A percentile compares a stretch with the other conserved stretches of the same genome.
Evolutionary conservation across 2,113 vertebrate species (phyloP).

Genomic region (Python bivittatus): DNA sequence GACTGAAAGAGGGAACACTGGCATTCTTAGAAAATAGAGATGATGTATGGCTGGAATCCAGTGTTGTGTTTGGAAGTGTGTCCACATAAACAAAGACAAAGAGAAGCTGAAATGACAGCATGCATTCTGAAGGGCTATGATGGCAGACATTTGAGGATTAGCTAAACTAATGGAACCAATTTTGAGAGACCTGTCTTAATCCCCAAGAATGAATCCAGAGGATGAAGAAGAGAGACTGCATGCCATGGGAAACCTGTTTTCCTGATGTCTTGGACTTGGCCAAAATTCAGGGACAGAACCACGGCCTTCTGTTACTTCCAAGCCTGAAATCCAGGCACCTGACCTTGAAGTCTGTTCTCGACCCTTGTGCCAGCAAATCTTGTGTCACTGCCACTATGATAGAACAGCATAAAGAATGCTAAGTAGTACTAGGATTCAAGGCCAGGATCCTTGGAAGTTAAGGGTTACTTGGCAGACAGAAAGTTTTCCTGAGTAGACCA

Average conservation of each 20-base stretch:
- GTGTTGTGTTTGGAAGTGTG: not conserved
- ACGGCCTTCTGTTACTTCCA: not conserved
- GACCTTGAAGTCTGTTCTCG: not conserved
- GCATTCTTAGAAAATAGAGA: not conserved
- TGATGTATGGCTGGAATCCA: not conserved
- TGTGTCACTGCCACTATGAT: not conserved
- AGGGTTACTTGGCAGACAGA: not conserved
- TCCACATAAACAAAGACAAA: not conserved
- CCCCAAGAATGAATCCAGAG: not conserved
- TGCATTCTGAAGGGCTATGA: not conserved
- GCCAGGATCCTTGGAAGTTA: not conserved
- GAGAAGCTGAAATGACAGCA: not conserved
- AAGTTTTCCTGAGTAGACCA: not conserved
- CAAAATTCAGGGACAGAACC: not conserved
- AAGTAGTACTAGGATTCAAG: not conserved
- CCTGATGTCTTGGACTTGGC: not conserved
- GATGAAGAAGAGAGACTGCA: not conserved
- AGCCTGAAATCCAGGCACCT: not conserved
- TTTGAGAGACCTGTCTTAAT: not conserved
- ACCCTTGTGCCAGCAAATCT: not conserved
- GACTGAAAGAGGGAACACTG: not conserved
- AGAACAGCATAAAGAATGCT: not conserved
- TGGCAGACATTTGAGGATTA: not conserved
- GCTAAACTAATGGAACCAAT: not conserved
- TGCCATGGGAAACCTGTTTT: not conserved